Conservation (phyloP, 1,140 invertebrate species). For the Drosophila littoralis region DNA sequence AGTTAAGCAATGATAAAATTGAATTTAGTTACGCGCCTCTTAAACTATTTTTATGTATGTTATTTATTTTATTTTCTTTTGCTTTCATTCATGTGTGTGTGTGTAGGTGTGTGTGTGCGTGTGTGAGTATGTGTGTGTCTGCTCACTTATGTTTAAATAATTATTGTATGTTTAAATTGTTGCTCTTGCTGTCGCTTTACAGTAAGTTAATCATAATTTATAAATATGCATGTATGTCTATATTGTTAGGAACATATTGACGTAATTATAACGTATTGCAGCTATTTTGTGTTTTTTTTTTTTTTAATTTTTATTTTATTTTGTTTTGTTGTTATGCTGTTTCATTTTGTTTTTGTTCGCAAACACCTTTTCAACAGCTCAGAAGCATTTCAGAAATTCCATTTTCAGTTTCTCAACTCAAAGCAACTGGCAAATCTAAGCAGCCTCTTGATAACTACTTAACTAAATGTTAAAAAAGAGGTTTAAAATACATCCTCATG, state of each 20-base stretch:
- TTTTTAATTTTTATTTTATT: conserved; percentile 36
- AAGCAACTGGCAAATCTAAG: conserved; percentile 33
- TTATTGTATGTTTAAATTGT: conserved; percentile 36
- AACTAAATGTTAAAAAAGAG: conserved; percentile 2
- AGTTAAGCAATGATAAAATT: conserved; percentile 30
- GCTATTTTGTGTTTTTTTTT: conserved; percentile 70
- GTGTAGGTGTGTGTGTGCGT: conserved; percentile 11
- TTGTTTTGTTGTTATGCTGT: conserved; percentile 7
- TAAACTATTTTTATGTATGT: conserved; percentile 7
- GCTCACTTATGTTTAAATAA: conserved; percentile 30
- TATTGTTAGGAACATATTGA: conserved; percentile 84
- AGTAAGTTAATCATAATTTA: conserved; percentile 64
- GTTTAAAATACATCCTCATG: not conserved
- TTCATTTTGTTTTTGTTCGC: conserved; percentile 38
- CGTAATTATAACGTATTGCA: conserved; percentile 85
- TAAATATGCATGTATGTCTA: conserved; percentile 77
- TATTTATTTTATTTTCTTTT: not conserved
- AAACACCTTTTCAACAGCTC: conserved; percentile 12
- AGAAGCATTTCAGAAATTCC: conserved; percentile 4
- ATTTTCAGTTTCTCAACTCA: conserved; percentile 14
- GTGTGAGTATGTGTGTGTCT: conserved; percentile 24
- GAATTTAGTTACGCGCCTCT: conserved; percentile 36
- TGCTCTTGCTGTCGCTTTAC: conserved; percentile 52
- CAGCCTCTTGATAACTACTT: conserved; percentile 34
- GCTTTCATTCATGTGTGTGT: not conserved